A percentile compares a stretch with the other conserved stretches of the same genome.
These are phyloP conservation scores for Muricea muricata DNA, from an alignment of 92 coral and sea anemone species.

Conservation along the genomic window DNA sequence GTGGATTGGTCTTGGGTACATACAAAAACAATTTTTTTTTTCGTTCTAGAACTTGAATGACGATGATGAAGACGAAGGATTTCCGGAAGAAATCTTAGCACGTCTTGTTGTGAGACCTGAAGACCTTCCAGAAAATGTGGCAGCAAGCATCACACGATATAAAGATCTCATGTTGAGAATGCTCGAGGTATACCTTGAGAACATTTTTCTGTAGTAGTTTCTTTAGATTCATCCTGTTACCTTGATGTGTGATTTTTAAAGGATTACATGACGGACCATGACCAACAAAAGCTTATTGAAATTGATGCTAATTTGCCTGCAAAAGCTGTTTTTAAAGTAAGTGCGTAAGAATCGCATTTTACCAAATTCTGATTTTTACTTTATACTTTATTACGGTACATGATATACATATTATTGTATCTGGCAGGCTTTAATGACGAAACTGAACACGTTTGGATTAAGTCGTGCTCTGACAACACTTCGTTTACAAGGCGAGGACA, in stretches of 20 bases:
- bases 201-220: neutral
- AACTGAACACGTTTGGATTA: slow-evolving; percentile 88
- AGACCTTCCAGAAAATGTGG: slow-evolving; percentile 86
- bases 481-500: slow-evolving; percentile 88
- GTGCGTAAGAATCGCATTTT: neutral
- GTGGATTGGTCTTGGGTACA: too few relatives aligned
- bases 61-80: slow-evolving; percentile 86
- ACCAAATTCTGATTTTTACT: too few relatives aligned
- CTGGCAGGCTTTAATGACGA: slow-evolving; percentile 94
- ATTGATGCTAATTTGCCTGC: slow-evolving; percentile 89
- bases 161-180: slow-evolving; percentile 89
- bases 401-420: too few relatives aligned
- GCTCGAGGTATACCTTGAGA: slow-evolving; percentile 71
- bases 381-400: too few relatives aligned
- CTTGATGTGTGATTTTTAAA: slow-evolving; percentile 13
- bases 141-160: slow-evolving; percentile 78
- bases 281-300: slow-evolving; percentile 89
- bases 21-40: neutral
- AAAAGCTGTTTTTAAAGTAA: slow-evolving; percentile 87
- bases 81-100: slow-evolving; percentile 78
- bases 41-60: slow-evolving; percentile 53
- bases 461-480: slow-evolving; percentile 91
- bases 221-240: neutral
- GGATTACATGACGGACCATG: slow-evolving; percentile 97
- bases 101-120: slow-evolving; percentile 92